Percentiles rank a stretch among this genome's conserved stretches.
These are phyloP conservation scores for Pseudococcus viburni DNA, from an alignment of 2,888 invertebrate genomes.

Conservation along the genomic window DNA sequence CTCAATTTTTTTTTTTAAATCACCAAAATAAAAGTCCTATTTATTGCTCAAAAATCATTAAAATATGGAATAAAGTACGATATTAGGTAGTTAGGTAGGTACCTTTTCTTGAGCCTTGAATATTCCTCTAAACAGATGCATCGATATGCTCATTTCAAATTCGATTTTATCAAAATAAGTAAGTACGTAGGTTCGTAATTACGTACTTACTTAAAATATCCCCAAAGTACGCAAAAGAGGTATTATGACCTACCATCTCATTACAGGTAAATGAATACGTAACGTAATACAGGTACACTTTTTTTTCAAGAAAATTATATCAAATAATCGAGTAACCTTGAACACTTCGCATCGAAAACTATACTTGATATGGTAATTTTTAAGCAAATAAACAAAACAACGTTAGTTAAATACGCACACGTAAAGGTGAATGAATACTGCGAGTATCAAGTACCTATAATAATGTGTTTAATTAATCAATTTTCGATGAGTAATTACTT, in stretches of 20 bases:
- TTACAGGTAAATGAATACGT: neutral
- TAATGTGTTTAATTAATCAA: neutral
- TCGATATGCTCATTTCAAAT: too few species aligned
- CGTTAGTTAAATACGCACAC: neutral
- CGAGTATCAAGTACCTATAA: neutral
- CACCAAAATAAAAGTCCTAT: too few species aligned
- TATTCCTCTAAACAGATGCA: too few species aligned
- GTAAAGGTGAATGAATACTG: neutral
- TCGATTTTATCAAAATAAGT: neutral
- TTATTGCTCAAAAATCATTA: too few species aligned
- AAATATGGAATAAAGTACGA: too few species aligned
- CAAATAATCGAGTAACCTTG: neutral
- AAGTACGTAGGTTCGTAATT: neutral
- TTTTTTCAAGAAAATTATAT: too few species aligned
- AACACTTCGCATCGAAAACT: neutral
- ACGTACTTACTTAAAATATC: too few species aligned
- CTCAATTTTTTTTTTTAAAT: too few species aligned
- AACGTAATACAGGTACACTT: too few species aligned
- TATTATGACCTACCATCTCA: too few species aligned
- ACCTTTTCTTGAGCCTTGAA: neutral
- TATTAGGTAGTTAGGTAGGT: too few species aligned
- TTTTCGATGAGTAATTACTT: neutral
- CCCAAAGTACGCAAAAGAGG: too few species aligned
- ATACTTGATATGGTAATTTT: neutral
- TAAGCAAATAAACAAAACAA: neutral